phyloP scores from a whole-genome alignment of 2,113 vertebrate genomes.

The Conger conger region DNA sequence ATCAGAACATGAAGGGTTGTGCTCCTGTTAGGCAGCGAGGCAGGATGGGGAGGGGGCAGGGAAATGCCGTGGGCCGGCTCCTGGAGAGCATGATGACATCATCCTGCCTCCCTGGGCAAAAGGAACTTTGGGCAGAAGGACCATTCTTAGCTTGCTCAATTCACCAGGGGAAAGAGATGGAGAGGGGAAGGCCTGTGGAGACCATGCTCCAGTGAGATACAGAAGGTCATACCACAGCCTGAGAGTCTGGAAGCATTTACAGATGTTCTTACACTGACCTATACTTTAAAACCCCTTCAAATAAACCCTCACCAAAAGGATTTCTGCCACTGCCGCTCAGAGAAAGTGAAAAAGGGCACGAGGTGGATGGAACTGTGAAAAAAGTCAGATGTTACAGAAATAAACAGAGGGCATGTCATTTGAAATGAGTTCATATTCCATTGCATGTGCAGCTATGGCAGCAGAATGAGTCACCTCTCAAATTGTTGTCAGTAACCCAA shows the following conservation, averaged over 20 bases:
- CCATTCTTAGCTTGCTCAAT: neutral
- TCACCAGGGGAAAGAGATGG: neutral
- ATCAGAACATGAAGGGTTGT: neutral
- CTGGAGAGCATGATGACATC: no score
- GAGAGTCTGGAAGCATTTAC: no score
- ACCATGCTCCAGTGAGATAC: neutral
- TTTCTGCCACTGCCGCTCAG: neutral
- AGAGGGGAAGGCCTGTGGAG: no score
- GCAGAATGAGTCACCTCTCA: constrained; percentile 16
- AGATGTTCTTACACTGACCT: no score
- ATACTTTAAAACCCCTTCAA: neutral
- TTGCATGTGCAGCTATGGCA: neutral
- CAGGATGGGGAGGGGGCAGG: neutral
- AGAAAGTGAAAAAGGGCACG: neutral
- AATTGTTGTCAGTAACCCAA: constrained; percentile 16
- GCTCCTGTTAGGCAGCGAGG: neutral
- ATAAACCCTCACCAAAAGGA: neutral
- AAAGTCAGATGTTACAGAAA: neutral
- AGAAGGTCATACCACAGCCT: no score
- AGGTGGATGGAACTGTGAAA: no score
- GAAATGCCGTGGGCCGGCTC: neutral
- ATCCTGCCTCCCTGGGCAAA: neutral
- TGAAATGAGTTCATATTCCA: neutral
- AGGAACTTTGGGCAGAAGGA: neutral
- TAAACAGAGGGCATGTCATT: neutral